A percentile compares a stretch with the other conserved stretches of the same genome.
Evolutionary conservation across 2,888 invertebrate species (phyloP).

Genomic region (Heliconius hortense): DNA sequence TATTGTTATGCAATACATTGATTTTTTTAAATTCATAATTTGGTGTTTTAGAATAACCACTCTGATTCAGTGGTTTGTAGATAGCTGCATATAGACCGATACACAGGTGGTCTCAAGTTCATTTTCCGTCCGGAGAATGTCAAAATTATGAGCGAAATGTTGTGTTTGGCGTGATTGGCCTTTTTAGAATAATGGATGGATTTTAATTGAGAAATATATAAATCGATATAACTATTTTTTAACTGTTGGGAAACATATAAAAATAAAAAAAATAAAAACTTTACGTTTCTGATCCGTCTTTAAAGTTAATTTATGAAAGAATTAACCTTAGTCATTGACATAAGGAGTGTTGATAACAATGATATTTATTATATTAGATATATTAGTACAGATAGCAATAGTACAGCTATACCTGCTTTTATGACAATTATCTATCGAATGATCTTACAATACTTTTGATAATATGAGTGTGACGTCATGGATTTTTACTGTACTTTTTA

Average conservation of each 20-base stretch:
- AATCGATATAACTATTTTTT: background rate
- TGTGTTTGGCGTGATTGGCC: background rate
- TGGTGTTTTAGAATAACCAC: background rate
- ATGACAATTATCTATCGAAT: constrained; percentile 7
- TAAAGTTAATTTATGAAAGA: background rate
- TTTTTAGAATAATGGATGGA: background rate
- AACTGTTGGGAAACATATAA: too few relatives aligned
- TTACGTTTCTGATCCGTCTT: too few relatives aligned
- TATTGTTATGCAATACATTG: constrained; percentile 51
- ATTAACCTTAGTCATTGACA: background rate
- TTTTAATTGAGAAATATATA: background rate
- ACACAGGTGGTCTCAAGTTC: background rate
- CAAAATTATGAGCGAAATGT: background rate
- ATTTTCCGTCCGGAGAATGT: background rate
- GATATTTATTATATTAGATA: background rate
- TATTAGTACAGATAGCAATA: background rate
- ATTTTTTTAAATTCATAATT: constrained; percentile 10
- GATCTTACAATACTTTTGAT: constrained; percentile 29
- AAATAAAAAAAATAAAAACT: too few relatives aligned
- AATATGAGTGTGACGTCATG: constrained; percentile 31
- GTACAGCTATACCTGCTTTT: background rate
- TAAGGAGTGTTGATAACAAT: background rate
- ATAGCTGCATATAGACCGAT: background rate
- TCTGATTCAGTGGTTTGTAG: background rate
- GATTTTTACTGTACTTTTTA: constrained; percentile 1